phyloP scores from a whole-genome alignment of 2,888 invertebrate genomes.

The Plutella xylostella region DNA sequence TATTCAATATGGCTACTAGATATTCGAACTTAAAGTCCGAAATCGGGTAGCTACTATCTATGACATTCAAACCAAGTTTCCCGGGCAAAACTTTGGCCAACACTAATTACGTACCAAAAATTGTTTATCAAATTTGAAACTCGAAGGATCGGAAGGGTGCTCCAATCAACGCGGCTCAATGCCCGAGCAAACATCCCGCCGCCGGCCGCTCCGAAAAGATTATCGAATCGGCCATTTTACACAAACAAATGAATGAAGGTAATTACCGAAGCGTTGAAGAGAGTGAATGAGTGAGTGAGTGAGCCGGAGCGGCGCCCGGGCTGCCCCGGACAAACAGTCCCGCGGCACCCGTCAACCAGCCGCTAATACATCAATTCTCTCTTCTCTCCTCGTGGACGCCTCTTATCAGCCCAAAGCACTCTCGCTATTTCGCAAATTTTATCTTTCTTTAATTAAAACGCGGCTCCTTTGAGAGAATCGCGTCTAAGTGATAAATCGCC shows the following conservation, averaged over 20 bases:
- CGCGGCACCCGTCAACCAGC: slow-evolving; percentile 24
- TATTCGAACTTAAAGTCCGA: too few relatives aligned
- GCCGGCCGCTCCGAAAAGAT: slow-evolving; percentile 29
- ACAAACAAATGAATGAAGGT: slow-evolving; percentile 34
- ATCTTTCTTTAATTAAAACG: slow-evolving; percentile 62
- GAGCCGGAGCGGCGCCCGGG: too few relatives aligned
- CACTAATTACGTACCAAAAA: too few relatives aligned
- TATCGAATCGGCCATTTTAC: slow-evolving; percentile 43
- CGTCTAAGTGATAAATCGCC: slow-evolving; percentile 55
- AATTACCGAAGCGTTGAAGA: slow-evolving; percentile 22
- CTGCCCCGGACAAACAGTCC: slow-evolving; percentile 32
- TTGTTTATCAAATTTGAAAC: slow-evolving; percentile 34
- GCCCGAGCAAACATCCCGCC: slow-evolving; percentile 9
- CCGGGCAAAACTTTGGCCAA: too few relatives aligned
- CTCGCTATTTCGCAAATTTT: slow-evolving; percentile 57
- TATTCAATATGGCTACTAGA: too few relatives aligned
- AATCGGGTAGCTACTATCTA: too few relatives aligned
- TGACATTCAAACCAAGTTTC: too few relatives aligned
- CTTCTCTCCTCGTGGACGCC: slow-evolving; percentile 44
- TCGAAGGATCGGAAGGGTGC: slow-evolving; percentile 27
- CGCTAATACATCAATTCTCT: slow-evolving; percentile 55
- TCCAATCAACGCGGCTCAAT: slow-evolving; percentile 32
- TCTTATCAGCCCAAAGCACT: slow-evolving; percentile 55
- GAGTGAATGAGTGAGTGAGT: neutral
- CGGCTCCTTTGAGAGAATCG: slow-evolving; percentile 51